Evolutionary conservation across 1,140 invertebrate genomes (phyloP), one percentile per base, ranked within the genome.

Genomic region (Drosophila kurseongensis): DNA sequence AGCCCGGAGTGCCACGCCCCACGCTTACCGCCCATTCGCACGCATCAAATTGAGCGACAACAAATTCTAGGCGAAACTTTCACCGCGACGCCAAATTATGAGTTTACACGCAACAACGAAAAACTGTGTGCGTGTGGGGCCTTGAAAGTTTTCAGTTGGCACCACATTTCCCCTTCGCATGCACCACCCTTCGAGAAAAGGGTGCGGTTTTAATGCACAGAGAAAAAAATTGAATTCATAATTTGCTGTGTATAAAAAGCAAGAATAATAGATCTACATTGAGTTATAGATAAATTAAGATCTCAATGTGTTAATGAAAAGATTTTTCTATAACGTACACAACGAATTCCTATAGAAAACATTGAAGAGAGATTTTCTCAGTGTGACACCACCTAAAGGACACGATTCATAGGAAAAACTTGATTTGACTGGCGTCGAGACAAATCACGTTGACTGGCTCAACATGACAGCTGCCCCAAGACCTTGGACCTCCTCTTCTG

Each of bases 371-470:
- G 18, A 10, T 38, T 52, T 10, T 12, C 14, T 0, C 14, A 14
- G 56, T 74, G 42, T 51, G 2, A 5, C 13, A 23, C 29, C 38
- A 29, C 38, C 4, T 12, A 63, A 48, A 40, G 12, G n/a, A 8
- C 38, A 41, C 38, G 35, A 35, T 29, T 74, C 10, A 13, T 47
- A 65, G 52, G 45, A 51, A 61, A 65, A 78, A 50, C 42, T 77
- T 72, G 72, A 80, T 80, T 71, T 63, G 71, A 61, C 69, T 69
- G 78, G 63, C 63, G 75, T 47, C 54, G 71, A 72, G 73, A 80
- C 81, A 84, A 84, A 86, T 81, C 82, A 85, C 81, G 78, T 56
- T 78, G 81, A 85, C 77, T 68, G 77, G 58, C 81, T 82, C 74
- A 69, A 78, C 69, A 78, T 83, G 80, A 83, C 80, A 83, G 80